Percentiles rank a stretch among this genome's conserved stretches.
phyloP scores from a whole-genome alignment of 2,113 vertebrate species.

The Eubucco bourcierii region DNA sequence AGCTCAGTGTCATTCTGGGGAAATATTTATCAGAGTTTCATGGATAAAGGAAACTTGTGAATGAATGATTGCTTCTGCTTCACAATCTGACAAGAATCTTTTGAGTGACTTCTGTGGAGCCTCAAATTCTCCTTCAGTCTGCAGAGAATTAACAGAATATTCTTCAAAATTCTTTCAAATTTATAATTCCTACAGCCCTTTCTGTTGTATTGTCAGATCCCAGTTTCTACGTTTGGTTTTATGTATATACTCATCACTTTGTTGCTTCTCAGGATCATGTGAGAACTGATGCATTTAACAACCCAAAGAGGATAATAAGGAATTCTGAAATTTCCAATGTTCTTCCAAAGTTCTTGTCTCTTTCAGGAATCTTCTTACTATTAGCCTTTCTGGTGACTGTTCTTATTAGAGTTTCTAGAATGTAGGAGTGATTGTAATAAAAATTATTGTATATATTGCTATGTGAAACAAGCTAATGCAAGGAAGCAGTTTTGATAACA shows the following conservation, averaged over 20 bases:
- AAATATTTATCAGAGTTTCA: slow-evolving; percentile 35
- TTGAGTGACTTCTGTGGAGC: background rate
- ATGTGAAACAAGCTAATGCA: background rate
- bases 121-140: slow-evolving; percentile 19
- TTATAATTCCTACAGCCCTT: background rate
- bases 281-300: background rate
- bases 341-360: background rate
- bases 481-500: background rate
- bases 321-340: background rate
- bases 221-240: background rate
- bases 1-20: background rate
- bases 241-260: background rate
- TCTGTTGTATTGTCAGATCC: background rate
- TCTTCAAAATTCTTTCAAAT: too few relatives aligned
- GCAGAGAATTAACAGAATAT: background rate
- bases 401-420: background rate
- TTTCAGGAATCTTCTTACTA: background rate
- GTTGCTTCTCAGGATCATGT: background rate
- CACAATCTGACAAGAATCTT: slow-evolving; percentile 1
- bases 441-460: background rate
- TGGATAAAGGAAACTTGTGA: background rate
- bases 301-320: background rate
- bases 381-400: background rate
- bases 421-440: background rate
- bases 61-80: slow-evolving; percentile 42